Evolutionary conservation across 2,113 vertebrate genomes (phyloP).

Genomic region (Bubo blakistoni): DNA sequence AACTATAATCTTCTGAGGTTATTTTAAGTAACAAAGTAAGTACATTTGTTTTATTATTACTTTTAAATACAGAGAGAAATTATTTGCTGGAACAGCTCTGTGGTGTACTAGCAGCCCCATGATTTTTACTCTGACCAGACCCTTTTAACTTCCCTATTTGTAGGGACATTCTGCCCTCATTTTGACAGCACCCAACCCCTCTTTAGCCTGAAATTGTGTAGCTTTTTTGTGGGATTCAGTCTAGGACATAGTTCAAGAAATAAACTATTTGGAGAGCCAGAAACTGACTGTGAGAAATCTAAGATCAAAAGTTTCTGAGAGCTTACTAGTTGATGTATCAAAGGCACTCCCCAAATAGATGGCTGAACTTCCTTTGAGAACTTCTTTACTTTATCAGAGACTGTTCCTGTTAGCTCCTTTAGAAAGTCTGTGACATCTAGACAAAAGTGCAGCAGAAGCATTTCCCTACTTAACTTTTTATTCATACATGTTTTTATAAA

Average conservation of each 20-base stretch:
- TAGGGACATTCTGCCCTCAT: neutral
- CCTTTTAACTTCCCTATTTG: neutral
- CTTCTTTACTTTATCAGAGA: neutral
- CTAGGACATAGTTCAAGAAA: neutral
- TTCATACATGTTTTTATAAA: neutral
- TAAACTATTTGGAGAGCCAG: neutral
- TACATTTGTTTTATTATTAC: neutral
- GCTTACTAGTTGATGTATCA: neutral
- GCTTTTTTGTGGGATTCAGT: neutral
- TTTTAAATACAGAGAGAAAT: constrained; percentile 18
- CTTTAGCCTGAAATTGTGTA: neutral
- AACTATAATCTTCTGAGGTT: neutral
- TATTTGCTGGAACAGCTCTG: neutral
- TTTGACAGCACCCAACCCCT: neutral
- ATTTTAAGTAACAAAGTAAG: constrained; percentile 24
- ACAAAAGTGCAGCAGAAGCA: neutral
- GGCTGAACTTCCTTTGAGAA: neutral
- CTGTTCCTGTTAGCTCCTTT: neutral
- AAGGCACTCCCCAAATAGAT: neutral
- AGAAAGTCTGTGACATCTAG: neutral
- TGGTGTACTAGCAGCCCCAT: neutral
- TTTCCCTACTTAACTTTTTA: neutral
- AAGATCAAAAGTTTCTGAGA: neutral
- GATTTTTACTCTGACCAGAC: neutral
- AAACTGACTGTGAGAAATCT: neutral